Percentiles rank a stretch among this genome's conserved stretches.
Evolutionary conservation across 2,113 vertebrate species (phyloP).

Genomic region (Sorex fumeus): DNA sequence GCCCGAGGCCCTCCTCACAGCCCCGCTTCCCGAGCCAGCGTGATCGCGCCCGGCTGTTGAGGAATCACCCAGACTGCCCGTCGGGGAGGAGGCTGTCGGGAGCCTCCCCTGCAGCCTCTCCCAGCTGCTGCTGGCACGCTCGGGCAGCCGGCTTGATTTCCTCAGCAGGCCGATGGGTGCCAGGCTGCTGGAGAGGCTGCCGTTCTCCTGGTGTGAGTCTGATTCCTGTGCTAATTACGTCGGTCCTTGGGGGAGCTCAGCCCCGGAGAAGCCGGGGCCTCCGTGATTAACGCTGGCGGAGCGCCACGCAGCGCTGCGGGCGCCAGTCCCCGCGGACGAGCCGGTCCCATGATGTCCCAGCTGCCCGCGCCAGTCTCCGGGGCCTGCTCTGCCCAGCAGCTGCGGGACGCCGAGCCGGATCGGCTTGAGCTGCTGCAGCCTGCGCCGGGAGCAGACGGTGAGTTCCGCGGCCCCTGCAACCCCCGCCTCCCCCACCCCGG

Average conservation of each 20-base stretch:
- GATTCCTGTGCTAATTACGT: slow-evolving; percentile 81
- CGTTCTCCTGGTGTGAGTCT: slow-evolving; percentile 49
- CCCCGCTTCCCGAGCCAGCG: neutral
- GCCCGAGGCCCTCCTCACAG: slow-evolving; percentile 14
- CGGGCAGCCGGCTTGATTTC: slow-evolving; percentile 41
- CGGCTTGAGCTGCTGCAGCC: slow-evolving; percentile 58
- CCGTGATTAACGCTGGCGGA: slow-evolving; percentile 86
- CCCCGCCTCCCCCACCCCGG: too few relatives aligned
- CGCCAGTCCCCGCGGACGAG: slow-evolving; percentile 84
- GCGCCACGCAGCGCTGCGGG: slow-evolving; percentile 83
- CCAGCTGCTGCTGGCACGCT: neutral
- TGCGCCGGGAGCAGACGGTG: neutral
- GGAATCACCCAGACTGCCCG: neutral
- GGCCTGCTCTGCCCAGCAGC: neutral
- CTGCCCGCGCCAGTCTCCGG: slow-evolving; percentile 40
- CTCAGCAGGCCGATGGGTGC: neutral
- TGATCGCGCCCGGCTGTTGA: neutral
- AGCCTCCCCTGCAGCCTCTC: slow-evolving; percentile 26
- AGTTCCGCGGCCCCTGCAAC: neutral
- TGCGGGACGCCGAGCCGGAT: slow-evolving; percentile 49
- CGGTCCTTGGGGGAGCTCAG: slow-evolving; percentile 79
- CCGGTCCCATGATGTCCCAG: slow-evolving; percentile 84
- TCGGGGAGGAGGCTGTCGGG: slow-evolving; percentile 26
- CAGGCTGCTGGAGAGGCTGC: slow-evolving; percentile 42
- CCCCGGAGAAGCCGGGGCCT: slow-evolving; percentile 75